These are phyloP conservation scores for Yponomeuta malinellus DNA, from an alignment of 2,888 invertebrate species.

Conservation along the genomic window DNA sequence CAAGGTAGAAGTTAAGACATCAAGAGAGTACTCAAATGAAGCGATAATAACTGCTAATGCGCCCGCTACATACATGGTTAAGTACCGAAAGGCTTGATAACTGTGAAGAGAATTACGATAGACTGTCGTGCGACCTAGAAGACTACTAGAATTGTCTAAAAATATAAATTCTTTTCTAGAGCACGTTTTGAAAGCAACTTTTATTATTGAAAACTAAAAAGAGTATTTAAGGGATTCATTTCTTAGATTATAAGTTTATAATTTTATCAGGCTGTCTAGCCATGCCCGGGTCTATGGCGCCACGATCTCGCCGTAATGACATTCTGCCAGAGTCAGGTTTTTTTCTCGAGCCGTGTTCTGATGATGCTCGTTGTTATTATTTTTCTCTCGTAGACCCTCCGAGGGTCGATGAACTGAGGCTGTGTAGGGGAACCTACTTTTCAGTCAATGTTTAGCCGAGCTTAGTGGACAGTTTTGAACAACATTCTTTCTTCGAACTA, in stretches of 20 bases:
- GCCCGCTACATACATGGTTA: background rate
- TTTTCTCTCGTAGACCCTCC: slow-evolving; percentile 54
- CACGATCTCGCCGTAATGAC: slow-evolving; percentile 65
- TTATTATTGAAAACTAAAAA: background rate
- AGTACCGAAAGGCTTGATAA: slow-evolving; percentile 3
- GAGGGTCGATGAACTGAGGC: slow-evolving; percentile 46
- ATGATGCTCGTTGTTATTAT: slow-evolving; percentile 67
- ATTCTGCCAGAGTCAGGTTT: slow-evolving; percentile 61
- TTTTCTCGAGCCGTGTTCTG: slow-evolving; percentile 64
- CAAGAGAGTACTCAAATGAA: slow-evolving; percentile 1
- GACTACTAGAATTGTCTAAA: background rate
- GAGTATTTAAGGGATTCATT: background rate
- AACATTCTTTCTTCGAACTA: too few species aligned
- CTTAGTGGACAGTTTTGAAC: too few species aligned
- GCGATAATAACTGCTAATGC: background rate
- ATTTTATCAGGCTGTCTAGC: background rate
- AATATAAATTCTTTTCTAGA: background rate
- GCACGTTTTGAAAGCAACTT: background rate
- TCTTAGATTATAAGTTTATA: background rate
- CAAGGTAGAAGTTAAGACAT: background rate
- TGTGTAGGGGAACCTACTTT: slow-evolving; percentile 25
- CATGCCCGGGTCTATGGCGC: slow-evolving; percentile 41
- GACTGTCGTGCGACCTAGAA: background rate
- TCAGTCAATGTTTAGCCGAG: background rate
- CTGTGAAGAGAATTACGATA: slow-evolving; percentile 6